Evolutionary conservation across 2,888 invertebrate genomes (phyloP), one percentile per base, ranked within the genome.

Genomic region (Ophioninae sp.): DNA sequence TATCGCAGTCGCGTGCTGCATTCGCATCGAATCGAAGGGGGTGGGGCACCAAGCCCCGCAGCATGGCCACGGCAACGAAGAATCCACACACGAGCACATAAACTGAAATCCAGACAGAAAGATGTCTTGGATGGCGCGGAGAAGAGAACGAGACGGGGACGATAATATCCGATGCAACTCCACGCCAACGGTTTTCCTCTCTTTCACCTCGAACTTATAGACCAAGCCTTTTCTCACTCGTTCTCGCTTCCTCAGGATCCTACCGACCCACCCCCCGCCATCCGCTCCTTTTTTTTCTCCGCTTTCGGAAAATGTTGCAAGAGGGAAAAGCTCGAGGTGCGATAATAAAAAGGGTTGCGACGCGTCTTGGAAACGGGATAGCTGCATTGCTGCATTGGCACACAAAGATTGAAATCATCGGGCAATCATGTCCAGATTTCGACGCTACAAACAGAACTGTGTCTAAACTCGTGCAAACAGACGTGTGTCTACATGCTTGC

Each of bases 1-100:
- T 90, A 90, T 91, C 89, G 89, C 88, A 87, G 87, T 88, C 88
- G 89, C 87, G 87, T 87, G 88, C 86, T 88, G 87, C 86, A 88
- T 88, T 86, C 81, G 59, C 84, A 85, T 85, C 81, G 82, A 83
- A 80, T 81, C 70, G 73, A 80, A 73, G 76, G 79, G 80, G 13
- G 50, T 17, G 13, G 10, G 13, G 0, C 41, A 7, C 41, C 41
- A 73, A 70, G 79, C 81, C 78, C 72, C 56, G 64, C 69, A 59
- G 44, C 57, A 72, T 79, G 61, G 50, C 81, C 78, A 39, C 77
- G 69, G 65, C 67, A 79, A 77, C 81, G 39, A 67, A 41, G 57
- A 44, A 74, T 56, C 13, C 20, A 64, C 30, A 41, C 56, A 56
- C 30, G 70, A 30, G 62, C 56, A 23, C 56, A 23, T 56, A 61